A percentile compares a stretch with the other conserved stretches of the same genome.
These are phyloP conservation scores for Cephus runcator DNA, from an alignment of 2,888 invertebrate species.

Conservation along the genomic window DNA sequence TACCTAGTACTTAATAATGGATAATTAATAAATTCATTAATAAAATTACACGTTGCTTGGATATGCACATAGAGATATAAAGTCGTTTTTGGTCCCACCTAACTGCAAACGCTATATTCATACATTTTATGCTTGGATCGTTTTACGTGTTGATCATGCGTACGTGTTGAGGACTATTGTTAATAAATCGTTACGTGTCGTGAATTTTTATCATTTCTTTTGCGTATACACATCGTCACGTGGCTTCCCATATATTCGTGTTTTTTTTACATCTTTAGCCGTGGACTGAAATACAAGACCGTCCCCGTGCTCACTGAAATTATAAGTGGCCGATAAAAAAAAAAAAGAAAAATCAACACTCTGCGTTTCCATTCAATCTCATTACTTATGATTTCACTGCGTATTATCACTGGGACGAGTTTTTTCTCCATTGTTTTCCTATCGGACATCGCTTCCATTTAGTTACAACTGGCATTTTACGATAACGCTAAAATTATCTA, in stretches of 20 bases:
- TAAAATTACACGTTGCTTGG: conserved; percentile 65
- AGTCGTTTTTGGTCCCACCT: conserved; percentile 67
- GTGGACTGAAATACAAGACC: conserved; percentile 11
- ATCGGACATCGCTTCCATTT: conserved; percentile 22
- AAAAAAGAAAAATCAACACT: not conserved
- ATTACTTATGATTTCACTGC: not conserved
- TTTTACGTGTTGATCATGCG: conserved; percentile 9
- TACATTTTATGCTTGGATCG: conserved; percentile 44
- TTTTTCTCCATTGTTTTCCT: conserved; percentile 23
- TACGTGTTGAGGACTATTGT: conserved; percentile 27
- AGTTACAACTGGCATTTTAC: conserved; percentile 62
- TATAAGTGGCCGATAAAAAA: not conserved
- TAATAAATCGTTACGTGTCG: conserved; percentile 37
- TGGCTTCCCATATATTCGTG: not conserved
- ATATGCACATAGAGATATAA: conserved; percentile 66
- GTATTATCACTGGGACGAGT: conserved; percentile 38
- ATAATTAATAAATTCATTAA: conserved; percentile 63
- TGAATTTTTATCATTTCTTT: conserved; percentile 6
- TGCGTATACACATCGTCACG: conserved; percentile 27
- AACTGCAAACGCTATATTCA: conserved; percentile 65
- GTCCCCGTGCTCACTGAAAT: conserved; percentile 19
- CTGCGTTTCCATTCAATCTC: not conserved
- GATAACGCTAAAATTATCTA: conserved; percentile 56
- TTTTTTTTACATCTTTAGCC: not conserved
- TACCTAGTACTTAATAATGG: conserved; percentile 60